Percentiles rank a stretch among this genome's conserved stretches.
Evolutionary conservation across 2,113 vertebrate species (phyloP).

Genomic region (Chunga burmeisteri): DNA sequence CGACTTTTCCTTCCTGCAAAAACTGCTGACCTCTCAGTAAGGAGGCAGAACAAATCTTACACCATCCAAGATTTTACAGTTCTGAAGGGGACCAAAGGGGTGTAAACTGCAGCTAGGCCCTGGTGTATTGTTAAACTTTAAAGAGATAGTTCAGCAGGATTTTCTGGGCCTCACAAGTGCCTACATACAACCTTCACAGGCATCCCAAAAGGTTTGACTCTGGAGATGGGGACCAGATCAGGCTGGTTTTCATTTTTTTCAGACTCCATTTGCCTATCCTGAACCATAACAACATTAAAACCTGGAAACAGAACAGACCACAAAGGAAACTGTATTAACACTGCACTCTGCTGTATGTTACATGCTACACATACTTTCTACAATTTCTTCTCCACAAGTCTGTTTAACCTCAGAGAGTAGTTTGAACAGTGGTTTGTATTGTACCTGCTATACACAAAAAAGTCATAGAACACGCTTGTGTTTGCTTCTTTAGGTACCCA

Average conservation of each 20-base stretch:
- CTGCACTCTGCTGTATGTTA: slow-evolving; percentile 57
- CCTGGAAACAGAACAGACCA: background rate
- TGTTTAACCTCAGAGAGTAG: background rate
- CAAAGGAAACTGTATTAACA: slow-evolving; percentile 50
- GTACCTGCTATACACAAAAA: background rate
- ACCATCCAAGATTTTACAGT: slow-evolving; percentile 11
- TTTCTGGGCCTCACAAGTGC: background rate
- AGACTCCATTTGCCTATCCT: background rate
- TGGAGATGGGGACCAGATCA: background rate
- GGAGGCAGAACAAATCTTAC: background rate
- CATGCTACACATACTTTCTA: background rate
- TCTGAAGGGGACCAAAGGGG: background rate
- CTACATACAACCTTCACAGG: background rate
- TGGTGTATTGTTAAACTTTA: slow-evolving; percentile 16
- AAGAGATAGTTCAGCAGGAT: slow-evolving; percentile 7
- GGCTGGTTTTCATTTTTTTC: background rate
- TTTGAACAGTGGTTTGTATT: background rate
- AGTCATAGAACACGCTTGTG: background rate
- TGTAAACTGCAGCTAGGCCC: slow-evolving; percentile 12
- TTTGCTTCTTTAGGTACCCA: background rate
- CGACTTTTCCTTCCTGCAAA: slow-evolving; percentile 10
- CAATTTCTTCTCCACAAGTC: background rate
- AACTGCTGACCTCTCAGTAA: background rate
- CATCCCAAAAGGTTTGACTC: background rate
- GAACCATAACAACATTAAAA: background rate